phyloP scores from a whole-genome alignment of 1,140 invertebrate species.

The Hesperophylax magnus region DNA sequence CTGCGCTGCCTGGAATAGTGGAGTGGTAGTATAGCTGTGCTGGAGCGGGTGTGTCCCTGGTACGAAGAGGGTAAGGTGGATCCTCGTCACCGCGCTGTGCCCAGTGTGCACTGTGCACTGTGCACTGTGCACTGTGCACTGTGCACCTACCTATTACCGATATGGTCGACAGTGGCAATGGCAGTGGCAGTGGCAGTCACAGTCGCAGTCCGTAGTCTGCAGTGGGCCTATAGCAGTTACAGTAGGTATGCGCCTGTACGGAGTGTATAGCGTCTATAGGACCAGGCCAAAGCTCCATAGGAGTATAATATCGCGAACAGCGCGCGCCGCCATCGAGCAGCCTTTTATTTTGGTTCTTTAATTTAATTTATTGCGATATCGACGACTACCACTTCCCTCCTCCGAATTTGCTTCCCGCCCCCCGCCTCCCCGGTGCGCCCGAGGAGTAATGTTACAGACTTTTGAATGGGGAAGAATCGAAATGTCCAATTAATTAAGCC shows the following conservation, averaged over 20 bases:
- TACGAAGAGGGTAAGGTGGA: background rate
- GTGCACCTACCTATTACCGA: background rate
- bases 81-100: too few relatives aligned
- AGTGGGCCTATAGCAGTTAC: too few relatives aligned
- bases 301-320: constrained; percentile 15
- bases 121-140: too few relatives aligned
- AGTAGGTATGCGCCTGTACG: too few relatives aligned
- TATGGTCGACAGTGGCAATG: too few relatives aligned
- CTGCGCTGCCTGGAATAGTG: too few relatives aligned
- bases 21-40: too few relatives aligned
- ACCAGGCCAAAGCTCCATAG: too few relatives aligned
- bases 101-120: too few relatives aligned
- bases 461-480: constrained; percentile 58
- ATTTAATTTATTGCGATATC: constrained; percentile 58
- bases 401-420: constrained; percentile 39
- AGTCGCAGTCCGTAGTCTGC: too few relatives aligned
- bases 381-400: constrained; percentile 36
- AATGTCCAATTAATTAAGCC: constrained; percentile 59
- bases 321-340: constrained; percentile 23
- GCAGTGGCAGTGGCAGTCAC: too few relatives aligned
- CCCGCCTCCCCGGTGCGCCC: background rate
- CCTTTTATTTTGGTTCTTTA: constrained; percentile 49
- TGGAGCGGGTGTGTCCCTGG: background rate
- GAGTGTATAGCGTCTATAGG: too few relatives aligned
- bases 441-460: constrained; percentile 53